Evolutionary conservation across 2,113 vertebrate species (phyloP).

Genomic region (Bettongia penicillata): DNA sequence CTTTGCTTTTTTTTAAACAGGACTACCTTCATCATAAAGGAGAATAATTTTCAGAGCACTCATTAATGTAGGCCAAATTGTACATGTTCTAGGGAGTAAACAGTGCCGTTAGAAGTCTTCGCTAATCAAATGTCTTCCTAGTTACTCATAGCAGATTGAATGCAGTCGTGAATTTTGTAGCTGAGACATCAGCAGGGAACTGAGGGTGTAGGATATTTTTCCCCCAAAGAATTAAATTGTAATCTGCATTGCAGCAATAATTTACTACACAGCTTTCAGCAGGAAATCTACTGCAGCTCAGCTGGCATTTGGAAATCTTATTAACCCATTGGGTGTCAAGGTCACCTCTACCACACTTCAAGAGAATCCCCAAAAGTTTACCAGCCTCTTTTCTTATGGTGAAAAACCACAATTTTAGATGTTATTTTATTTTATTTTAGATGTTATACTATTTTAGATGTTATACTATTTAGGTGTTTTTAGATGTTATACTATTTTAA

Average conservation of each 20-base stretch:
- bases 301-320: conserved; percentile 65
- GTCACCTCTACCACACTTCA: conserved; percentile 71
- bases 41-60: conserved; percentile 47
- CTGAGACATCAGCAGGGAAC: conserved; percentile 42
- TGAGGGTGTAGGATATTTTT: conserved; percentile 1
- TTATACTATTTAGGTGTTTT: no score
- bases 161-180: conserved; percentile 35
- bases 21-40: conserved; percentile 19
- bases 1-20: not conserved
- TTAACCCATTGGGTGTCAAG: conserved; percentile 73
- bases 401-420: conserved; percentile 54
- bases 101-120: conserved; percentile 40
- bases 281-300: conserved; percentile 64
- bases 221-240: conserved; percentile 61
- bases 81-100: conserved; percentile 1
- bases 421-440: conserved; percentile 52
- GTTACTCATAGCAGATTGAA: not conserved
- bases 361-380: conserved; percentile 51
- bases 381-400: conserved; percentile 43
- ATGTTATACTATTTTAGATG: not conserved
- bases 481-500: not conserved
- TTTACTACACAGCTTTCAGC: conserved; percentile 64
- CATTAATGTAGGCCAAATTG: conserved; percentile 36
- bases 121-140: conserved; percentile 9
- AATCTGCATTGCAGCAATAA: conserved; percentile 72